Evolutionary conservation across 1,140 invertebrate species (phyloP).

Genomic region (Andrena cerasifolii): DNA sequence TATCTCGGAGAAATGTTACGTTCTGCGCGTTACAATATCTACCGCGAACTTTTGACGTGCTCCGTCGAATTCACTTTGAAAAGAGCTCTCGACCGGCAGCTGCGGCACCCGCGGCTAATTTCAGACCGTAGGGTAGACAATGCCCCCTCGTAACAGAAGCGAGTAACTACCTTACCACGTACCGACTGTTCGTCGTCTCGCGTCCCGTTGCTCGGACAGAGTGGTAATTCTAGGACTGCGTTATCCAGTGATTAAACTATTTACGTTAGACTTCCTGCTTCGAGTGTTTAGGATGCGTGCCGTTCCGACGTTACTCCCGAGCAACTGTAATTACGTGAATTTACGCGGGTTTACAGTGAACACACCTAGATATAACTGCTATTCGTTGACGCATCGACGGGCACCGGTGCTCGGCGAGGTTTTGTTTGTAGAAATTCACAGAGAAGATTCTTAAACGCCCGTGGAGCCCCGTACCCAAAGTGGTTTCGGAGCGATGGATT

Average conservation of each 20-base stretch:
- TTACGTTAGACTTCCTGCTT: conserved; percentile 51
- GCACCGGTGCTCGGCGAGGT: background rate
- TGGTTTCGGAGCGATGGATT: conserved; percentile 23
- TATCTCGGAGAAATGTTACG: background rate
- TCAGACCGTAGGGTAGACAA: background rate
- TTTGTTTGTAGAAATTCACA: conserved; percentile 5
- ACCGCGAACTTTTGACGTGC: background rate
- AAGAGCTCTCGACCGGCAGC: background rate
- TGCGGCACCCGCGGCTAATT: background rate
- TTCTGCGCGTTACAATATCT: background rate
- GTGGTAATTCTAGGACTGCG: conserved; percentile 34
- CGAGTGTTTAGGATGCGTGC: conserved; percentile 46
- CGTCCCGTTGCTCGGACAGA: conserved; percentile 3
- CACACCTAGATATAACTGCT: conserved; percentile 2
- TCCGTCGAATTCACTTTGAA: background rate
- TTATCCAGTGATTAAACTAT: conserved; percentile 49
- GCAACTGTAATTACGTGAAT: conserved; percentile 54
- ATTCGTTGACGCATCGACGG: background rate
- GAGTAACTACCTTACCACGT: conserved; percentile 5
- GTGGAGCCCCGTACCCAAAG: background rate
- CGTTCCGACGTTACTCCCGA: conserved; percentile 31
- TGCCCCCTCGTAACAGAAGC: conserved; percentile 40
- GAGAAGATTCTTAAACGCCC: background rate
- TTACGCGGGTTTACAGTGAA: conserved; percentile 20
- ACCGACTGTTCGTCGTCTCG: conserved; percentile 38